These are phyloP conservation scores for Dicranocentrus wangi DNA, from an alignment of 2,888 invertebrate species.

Conservation along the genomic window DNA sequence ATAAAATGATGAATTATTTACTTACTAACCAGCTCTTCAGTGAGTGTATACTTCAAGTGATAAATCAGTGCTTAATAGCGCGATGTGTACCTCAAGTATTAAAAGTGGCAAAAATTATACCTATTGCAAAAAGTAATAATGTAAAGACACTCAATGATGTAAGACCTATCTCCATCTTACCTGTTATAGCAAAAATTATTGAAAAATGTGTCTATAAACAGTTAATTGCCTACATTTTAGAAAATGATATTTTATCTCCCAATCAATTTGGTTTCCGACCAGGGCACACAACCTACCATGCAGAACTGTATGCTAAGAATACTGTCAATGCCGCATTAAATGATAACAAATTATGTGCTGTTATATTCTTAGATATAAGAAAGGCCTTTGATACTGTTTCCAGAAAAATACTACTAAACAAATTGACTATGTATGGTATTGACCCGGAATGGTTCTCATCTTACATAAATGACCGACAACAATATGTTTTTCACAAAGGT, in stretches of 20 bases:
- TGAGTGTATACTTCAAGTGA: neutral
- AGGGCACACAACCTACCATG: slow-evolving; percentile 37
- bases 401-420: slow-evolving; percentile 5
- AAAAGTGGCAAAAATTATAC: slow-evolving; percentile 47
- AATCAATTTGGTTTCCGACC: slow-evolving; percentile 44
- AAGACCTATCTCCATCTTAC: slow-evolving; percentile 55
- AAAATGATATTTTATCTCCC: slow-evolving; percentile 23
- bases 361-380: slow-evolving; percentile 37
- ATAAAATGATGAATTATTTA: slow-evolving; percentile 12
- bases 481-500: neutral
- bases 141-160: slow-evolving; percentile 14
- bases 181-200: slow-evolving; percentile 45
- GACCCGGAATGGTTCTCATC: slow-evolving; percentile 23
- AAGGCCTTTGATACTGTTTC: slow-evolving; percentile 44
- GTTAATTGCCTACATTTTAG: neutral
- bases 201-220: slow-evolving; percentile 45
- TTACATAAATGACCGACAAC: slow-evolving; percentile 5
- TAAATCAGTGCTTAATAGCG: neutral
- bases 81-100: slow-evolving; percentile 21
- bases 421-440: slow-evolving; percentile 17
- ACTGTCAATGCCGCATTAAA: neutral
- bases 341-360: neutral
- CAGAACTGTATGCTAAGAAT: slow-evolving; percentile 11
- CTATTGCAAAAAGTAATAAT: slow-evolving; percentile 35
- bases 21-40: neutral